Base-by-base conservation (phyloP, 2,888 invertebrate species). In the Zonitis immaculata region DNA sequence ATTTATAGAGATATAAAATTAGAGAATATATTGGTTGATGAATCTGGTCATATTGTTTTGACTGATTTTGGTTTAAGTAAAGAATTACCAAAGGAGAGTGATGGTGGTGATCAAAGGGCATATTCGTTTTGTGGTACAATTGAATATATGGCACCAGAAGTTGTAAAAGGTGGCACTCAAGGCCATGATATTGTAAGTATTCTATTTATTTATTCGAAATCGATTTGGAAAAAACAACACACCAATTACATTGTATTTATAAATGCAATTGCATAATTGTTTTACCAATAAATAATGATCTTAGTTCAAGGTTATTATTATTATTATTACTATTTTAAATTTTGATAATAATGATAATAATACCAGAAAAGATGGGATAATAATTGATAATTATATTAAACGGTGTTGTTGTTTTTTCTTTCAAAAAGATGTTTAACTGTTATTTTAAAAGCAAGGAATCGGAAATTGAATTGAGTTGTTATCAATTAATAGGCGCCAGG, bases 101-200 rank as follows among this genome's bases (percentile, higher is more conserved):
- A 58, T 27, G 62, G 62, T 20, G 78, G 78, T 8, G 78, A 91
- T 69, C 87, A 87, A 71, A 79, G 95, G 58, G 91, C 98, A 0
- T 95, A 95, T 79, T 96, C 95, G 58, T 98, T 96, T 79, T 98
- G 98, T 75, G 98, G 98, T 14, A 98, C 97, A 59, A 91, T 97
- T 67, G 97, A 98, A 75, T 98, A 98, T 77, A 98, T 98, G 97
- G 96, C 96, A 16, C 96, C 75, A 57, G 82, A 88, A 73, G 86
- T 87, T 35, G 87, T 88, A 56, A 77, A 88, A 68, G 91, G 93
- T 50, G 92, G 93, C 57, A 87, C 86, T 50, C 85, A 87, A 62
- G 97, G 97, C 18, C 96, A 97, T 77, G 94, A 95, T 84, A 91
- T 93, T 76, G 92, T 93, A 77, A 91, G 91, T 89, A 73, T 22